Conservation (phyloP, 2,888 invertebrate species). For the Xestia c-nigrum region DNA sequence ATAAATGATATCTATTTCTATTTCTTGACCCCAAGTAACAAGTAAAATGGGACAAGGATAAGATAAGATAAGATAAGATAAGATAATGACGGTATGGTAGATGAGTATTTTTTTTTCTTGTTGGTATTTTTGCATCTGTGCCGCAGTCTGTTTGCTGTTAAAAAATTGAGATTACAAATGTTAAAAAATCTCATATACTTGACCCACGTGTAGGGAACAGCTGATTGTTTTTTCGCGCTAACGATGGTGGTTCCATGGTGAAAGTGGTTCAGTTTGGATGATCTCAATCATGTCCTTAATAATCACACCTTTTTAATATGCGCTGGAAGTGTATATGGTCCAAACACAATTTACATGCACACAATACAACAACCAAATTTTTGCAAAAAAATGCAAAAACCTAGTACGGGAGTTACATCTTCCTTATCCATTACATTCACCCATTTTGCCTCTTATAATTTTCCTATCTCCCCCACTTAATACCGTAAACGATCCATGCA, state of each 20-base stretch:
- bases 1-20: too few species aligned
- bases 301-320: neutral
- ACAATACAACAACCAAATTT: neutral
- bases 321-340: neutral
- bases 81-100: too few species aligned
- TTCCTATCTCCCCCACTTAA: constrained; percentile 55
- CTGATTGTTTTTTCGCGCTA: neutral
- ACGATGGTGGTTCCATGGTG: neutral
- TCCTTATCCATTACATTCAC: constrained; percentile 31
- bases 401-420: neutral
- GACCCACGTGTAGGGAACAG: neutral
- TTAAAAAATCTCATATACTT: neutral
- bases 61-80: too few species aligned
- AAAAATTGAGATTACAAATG: neutral
- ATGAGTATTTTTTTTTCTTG: neutral
- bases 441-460: constrained; percentile 53
- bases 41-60: too few species aligned
- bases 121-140: too few species aligned
- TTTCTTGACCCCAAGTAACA: too few species aligned
- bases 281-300: neutral
- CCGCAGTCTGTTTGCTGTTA: neutral
- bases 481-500: constrained; percentile 59
- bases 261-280: neutral
- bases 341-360: neutral
- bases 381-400: neutral